Evolutionary conservation across 2,888 invertebrate genomes (phyloP).

Genomic region (Drosophila kokeensis): DNA sequence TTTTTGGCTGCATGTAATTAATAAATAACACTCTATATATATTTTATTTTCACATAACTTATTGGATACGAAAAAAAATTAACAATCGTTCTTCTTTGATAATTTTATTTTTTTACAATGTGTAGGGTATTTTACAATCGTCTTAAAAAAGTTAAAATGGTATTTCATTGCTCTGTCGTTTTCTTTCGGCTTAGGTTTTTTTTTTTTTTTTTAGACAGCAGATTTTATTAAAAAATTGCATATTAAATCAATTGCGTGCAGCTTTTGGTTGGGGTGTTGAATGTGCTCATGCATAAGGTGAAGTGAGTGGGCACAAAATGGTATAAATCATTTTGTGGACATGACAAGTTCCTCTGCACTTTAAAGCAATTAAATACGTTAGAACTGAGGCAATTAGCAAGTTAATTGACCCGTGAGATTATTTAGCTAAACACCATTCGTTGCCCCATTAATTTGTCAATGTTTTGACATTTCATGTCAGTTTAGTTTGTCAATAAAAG

Average conservation of each 20-base stretch:
- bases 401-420: slow-evolving; percentile 27
- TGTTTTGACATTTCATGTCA: slow-evolving; percentile 47
- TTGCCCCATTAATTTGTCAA: slow-evolving; percentile 54
- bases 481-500: slow-evolving; percentile 26
- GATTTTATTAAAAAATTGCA: slow-evolving; percentile 76
- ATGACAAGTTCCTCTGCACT: not conserved
- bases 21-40: not conserved
- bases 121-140: slow-evolving; percentile 13
- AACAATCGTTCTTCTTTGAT: no score
- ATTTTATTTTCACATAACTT: not conserved
- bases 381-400: slow-evolving; percentile 15
- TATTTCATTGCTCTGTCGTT: slow-evolving; percentile 33
- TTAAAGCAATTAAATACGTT: slow-evolving; percentile 13
- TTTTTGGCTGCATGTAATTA: not conserved
- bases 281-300: slow-evolving; percentile 71
- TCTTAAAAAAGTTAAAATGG: not conserved
- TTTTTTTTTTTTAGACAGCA: slow-evolving; percentile 54
- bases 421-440: not conserved
- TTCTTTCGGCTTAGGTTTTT: slow-evolving; percentile 35
- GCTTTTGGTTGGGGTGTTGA: slow-evolving; percentile 64
- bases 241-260: slow-evolving; percentile 77
- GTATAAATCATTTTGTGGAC: slow-evolving; percentile 48
- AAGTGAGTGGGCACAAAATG: slow-evolving; percentile 25
- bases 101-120: not conserved
- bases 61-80: not conserved